Base-by-base conservation (phyloP, 2,113 vertebrate species). In the Hyaena hyaena region DNA sequence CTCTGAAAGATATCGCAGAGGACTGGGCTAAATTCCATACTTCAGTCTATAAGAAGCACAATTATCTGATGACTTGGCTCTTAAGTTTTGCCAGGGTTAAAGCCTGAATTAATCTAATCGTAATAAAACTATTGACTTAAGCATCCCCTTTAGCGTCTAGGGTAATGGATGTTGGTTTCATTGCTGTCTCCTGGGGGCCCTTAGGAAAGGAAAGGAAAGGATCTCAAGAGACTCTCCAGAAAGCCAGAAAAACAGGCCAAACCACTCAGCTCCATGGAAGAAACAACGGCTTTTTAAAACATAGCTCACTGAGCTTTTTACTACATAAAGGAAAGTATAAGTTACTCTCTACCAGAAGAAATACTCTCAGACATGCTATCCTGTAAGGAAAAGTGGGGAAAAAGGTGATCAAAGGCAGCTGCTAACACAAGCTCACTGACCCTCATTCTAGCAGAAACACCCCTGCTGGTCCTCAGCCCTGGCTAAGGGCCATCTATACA, bases 51-150 rank as follows among this genome's bases (percentile, higher is more conserved):
- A 93, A 97, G 83, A 93, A 93, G 55, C 87, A 97, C 68, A 97
- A 80, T 83, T 84, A 96, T 81, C 55, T 95, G 97, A 97, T 92
- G 94, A 96, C 50, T 90, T 95, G 71, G 87, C 89, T 95, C 43
- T 96, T 94, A 92, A 84, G 21, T 89, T 96, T 76, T 95, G 68
- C 86, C 96, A 95, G 39, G 66, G 61, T 88, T 96, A 96, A 98
- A 96, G 87, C 43, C 88, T 91, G 81, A 96, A 98, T 98, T 96
- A 97, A 96, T 97, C 95, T 93, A 82, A 96, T 76, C 95, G 96
- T 79, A 71, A 96, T 79, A 71, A 96, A 95, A 93, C 63, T 68
- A 96, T 15, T 95, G 93, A 96, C 90, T 96, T 97, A 96, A 92
- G 63, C 77, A 93, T 88, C 84, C 45, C 68, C 31, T 79, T 90